Base-by-base conservation (phyloP, 1,140 invertebrate genomes). In the Temnothorax curvispinosus region DNA sequence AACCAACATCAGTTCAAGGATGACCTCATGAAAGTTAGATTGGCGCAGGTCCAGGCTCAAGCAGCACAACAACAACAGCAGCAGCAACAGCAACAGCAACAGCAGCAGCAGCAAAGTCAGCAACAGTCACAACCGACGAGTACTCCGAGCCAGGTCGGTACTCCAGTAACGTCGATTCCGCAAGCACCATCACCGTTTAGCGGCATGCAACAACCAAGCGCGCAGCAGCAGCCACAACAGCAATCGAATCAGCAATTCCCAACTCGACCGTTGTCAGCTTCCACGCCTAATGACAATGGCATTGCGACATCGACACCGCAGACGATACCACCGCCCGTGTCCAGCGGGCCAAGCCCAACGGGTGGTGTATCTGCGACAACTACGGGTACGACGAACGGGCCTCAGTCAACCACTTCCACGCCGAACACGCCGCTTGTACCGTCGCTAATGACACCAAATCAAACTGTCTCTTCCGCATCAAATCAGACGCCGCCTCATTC, bases 11-110 rank as follows among this genome's bases (percentile, higher is more conserved):
- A 95, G 88, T 95, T 95, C 47, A 93, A 93, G 27, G 27, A 27
- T n/a, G 96, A 97, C 35, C 91, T 96, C 4, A 96, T 97, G 95
- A 96, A 96, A 88, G 95, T 94, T 21, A 94, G 96, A 64, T 87
- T 96, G 65, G 90, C 95, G 11, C 95, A 96, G 15, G 95, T 88
- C 5, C 94, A 94, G 74, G 91, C 82, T 38, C 88, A 81, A 21
- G 93, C 93, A 1, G 89, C 87, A 21, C 90, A 87, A 15, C 90
- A 91, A 35, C 92, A 90, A 41, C 92, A 92, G 13, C 91, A 93
- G 44, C 86, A 87, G 21, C 89, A 92, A 6, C 92, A 92, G 18
- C 89, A 92, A 2, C 92, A 92, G 13, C 89, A 91, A 1, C 81
- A 91, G 2, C 91, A 92, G 11, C 90, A 91, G 38, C 92, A 90